Evolutionary conservation across 2,888 invertebrate genomes (phyloP), one percentile per base, ranked within the genome.

Genomic region (Ctenicera cuprea): DNA sequence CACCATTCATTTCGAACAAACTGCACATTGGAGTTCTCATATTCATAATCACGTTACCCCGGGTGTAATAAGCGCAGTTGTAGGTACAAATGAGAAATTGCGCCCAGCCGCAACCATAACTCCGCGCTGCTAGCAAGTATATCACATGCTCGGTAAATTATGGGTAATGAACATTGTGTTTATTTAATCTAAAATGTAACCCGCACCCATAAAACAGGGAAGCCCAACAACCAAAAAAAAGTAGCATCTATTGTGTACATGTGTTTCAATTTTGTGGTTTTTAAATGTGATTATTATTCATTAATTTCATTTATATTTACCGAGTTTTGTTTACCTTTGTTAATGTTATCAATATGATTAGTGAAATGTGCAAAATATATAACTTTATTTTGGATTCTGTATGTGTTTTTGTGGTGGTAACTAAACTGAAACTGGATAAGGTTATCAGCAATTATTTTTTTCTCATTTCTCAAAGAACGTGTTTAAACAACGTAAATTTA

Each of bases 21-120:
- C 69, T 76, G 76, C 79, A 79, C 76, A 79, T 77, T 77, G 75
- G 78, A 81, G 83, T 83, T 86, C 84, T 84, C 85, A 85, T 85
- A 86, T 86, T 86, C 85, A 86, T 86, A 86, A 86, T 86, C 84
- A 83, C 83, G 84, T 86, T 86, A 85, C 83, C 79, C 83, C 81
- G 81, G 82, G 80, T 79, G 83, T 84, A 85, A 85, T 85, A 85
- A 86, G 84, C 84, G 83, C 83, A 85, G 85, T 85, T 85, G 85
- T 86, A 85, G 86, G 85, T 85, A 83, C 84, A 84, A 85, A 86
- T 85, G 85, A 85, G 85, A 85, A 86, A 86, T 85, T 81, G 84
- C 82, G 80, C 82, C 80, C 79, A 80, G 83, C 85, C 84, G 81
- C 85, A 84, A 81, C 84, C 83, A 86, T 86, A 86, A 86, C 83